Conservation (phyloP, 2,888 invertebrate species). For the Gastracanthus pulcherrimus region DNA sequence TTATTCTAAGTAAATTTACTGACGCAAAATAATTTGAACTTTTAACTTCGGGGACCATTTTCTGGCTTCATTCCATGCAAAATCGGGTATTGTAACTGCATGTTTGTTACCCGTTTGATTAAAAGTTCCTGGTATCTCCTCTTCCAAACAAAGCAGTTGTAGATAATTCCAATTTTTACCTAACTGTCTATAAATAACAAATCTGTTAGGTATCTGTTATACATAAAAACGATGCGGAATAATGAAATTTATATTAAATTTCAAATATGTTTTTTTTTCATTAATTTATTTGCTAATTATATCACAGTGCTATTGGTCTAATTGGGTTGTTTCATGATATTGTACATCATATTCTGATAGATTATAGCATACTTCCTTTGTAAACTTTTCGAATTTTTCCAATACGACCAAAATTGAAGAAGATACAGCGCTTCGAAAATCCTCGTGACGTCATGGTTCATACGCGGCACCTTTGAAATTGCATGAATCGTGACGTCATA, state of each 20-base stretch:
- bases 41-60: constrained; percentile 30
- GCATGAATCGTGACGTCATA: no score
- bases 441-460: no score
- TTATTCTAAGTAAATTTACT: background rate
- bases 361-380: no score
- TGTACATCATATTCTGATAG: background rate
- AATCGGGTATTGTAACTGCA: constrained; percentile 37
- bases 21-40: constrained; percentile 37
- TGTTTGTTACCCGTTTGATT: constrained; percentile 20
- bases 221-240: no score
- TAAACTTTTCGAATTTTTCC: no score
- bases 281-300: background rate
- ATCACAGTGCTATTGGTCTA: background rate
- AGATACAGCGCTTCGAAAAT: no score
- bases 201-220: no score
- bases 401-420: no score
- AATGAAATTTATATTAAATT: background rate
- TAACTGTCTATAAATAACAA: constrained; percentile 1
- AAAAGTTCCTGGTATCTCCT: constrained; percentile 7
- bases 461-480: no score
- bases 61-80: constrained; percentile 12
- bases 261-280: background rate
- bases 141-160: constrained; percentile 34
- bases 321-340: no score
- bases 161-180: constrained; percentile 12